phyloP scores from a whole-genome alignment of 1,140 invertebrate species.

The Pentalonia nigronervosa region DNA sequence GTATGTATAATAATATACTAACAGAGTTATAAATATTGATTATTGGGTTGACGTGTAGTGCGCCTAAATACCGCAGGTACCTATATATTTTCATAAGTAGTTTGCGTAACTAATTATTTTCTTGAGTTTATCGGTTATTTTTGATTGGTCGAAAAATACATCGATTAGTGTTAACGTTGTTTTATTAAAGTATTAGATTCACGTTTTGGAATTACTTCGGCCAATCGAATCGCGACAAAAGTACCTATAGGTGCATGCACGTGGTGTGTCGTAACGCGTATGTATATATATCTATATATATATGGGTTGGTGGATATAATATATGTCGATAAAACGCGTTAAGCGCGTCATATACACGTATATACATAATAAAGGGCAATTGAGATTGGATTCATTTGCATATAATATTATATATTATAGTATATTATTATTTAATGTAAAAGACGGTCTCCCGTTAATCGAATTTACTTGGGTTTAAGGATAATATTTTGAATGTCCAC shows the following conservation, averaged over 20 bases:
- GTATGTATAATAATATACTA: neutral
- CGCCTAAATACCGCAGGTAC: neutral
- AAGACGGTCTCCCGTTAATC: neutral
- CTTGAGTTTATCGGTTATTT: neutral
- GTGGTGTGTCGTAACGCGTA: neutral
- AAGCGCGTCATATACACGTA: neutral
- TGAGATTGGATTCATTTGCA: neutral
- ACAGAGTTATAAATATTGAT: neutral
- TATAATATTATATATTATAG: neutral
- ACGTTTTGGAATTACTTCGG: neutral
- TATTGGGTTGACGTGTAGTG: neutral
- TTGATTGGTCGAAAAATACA: constrained; percentile 5
- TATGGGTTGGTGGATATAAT: neutral
- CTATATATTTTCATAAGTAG: constrained; percentile 4
- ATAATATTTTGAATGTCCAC: constrained; percentile 23
- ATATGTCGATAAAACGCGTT: neutral
- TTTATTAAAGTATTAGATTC: constrained; percentile 18
- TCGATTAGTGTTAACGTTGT: neutral
- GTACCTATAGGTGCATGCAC: neutral
- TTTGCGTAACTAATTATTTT: neutral
- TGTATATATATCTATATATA: neutral
- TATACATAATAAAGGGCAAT: neutral
- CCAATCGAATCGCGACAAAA: neutral
- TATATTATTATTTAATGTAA: too few relatives aligned
- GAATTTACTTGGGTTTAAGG: neutral